Evolutionary conservation across 2,888 invertebrate species (phyloP), one percentile per base, ranked within the genome.

Genomic region (Leptopilina syphax): DNA sequence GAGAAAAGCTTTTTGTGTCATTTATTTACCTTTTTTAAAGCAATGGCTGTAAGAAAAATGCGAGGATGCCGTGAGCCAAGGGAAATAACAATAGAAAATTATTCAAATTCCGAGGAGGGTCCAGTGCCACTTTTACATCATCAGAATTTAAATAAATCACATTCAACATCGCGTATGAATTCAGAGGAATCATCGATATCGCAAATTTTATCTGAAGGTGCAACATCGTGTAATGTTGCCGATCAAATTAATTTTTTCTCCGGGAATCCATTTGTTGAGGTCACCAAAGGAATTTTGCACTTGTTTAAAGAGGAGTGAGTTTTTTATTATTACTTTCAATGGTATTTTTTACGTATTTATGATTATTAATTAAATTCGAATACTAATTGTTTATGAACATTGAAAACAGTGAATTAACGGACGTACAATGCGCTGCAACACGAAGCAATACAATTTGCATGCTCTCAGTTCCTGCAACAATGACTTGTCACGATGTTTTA

Each of bases 251-350:
- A 84, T 80, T 99, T 98, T 92, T 97, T 97, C 87, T 98, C 97
- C 86, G 99, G 99, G 4, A 99, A 99, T 93, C 99, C 99, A 0
- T 95, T 96, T 87, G 98, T 99, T 0, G 99, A 99, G 93, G 96
- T 98, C 57, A 98, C 98, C 0, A 98, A 98, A 92, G 99, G 99
- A 63, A 96, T 99, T 70, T 93, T 99, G 80, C 99, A 99, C 94
- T 93, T 99, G 27, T 99, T 98, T 92, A 99, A 99, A 92, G 98
- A 99, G 92, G 98, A 98, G 98, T 98, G 93, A 93, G 94, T 92
- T 83, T 12, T 77, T 50, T 10, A 13, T 65, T 3, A 34, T 50
- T 76, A 41, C 41, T 18, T 27, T 44, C 1, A 44, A 44, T 44
- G 44, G 44, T 8, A 44, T 44, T 44, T 34, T 34, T 27, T 27